These are phyloP conservation scores for Kryptolebias ocellatus DNA, from an alignment of 2,797 vertebrate genomes.

Conservation along the genomic window DNA sequence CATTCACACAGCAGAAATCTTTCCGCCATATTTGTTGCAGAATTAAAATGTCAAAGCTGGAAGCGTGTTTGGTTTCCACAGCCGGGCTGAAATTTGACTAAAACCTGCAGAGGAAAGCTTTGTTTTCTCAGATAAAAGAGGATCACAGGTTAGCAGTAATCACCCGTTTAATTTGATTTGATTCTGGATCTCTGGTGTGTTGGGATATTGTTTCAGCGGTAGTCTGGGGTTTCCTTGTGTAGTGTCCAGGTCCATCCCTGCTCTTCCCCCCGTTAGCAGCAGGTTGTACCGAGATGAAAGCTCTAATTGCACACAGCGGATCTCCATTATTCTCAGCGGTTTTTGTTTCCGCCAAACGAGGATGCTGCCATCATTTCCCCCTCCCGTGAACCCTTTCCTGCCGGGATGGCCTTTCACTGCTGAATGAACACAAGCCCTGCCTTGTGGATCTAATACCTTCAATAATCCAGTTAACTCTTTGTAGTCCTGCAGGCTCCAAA, in stretches of 20 bases:
- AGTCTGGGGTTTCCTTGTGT: not conserved
- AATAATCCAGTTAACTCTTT: slow-evolving; percentile 63
- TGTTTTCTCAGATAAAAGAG: not conserved
- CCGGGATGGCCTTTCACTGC: slow-evolving; percentile 58
- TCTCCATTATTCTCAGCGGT: slow-evolving; percentile 31
- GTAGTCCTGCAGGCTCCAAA: not conserved
- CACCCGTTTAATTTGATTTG: not conserved
- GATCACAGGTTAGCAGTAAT: not conserved
- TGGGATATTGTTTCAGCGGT: not conserved
- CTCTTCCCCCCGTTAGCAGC: slow-evolving; percentile 32
- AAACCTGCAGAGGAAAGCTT: slow-evolving; percentile 16
- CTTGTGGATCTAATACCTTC: slow-evolving; percentile 44
- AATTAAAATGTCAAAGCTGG: slow-evolving; percentile 15
- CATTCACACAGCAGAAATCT: slow-evolving; percentile 7
- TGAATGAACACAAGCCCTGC: slow-evolving; percentile 34
- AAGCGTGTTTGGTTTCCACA: slow-evolving; percentile 16
- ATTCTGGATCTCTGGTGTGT: not conserved
- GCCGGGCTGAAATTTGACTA: not conserved
- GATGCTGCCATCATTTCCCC: not conserved
- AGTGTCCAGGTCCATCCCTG: slow-evolving; percentile 11
- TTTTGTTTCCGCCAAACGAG: slow-evolving; percentile 21
- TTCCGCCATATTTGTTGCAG: slow-evolving; percentile 12
- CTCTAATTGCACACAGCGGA: slow-evolving; percentile 50
- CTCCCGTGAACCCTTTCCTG: slow-evolving; percentile 38
- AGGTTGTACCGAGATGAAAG: slow-evolving; percentile 39